Percentiles rank a stretch among this genome's conserved stretches.
These are phyloP conservation scores for Phymastichus coffea DNA, from an alignment of 1,140 invertebrate species.

Conservation along the genomic window DNA sequence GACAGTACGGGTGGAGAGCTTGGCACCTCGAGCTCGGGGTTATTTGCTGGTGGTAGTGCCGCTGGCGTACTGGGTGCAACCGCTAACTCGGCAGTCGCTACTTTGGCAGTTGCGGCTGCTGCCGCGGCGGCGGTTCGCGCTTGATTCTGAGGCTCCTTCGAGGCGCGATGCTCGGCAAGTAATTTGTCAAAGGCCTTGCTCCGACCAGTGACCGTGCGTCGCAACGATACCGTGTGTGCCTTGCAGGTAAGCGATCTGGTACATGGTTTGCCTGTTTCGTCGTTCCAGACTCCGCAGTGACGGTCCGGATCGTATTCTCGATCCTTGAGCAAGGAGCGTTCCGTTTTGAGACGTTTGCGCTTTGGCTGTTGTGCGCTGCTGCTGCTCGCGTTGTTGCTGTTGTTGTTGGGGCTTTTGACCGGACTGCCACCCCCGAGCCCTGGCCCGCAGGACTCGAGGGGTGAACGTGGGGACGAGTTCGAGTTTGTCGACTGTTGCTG, in stretches of 20 bases:
- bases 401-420: slow-evolving; percentile 48
- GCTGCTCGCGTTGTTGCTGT: no score
- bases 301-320: slow-evolving; percentile 79
- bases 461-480: slow-evolving; percentile 44
- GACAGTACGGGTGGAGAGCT: slow-evolving; percentile 53
- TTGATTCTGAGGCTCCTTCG: slow-evolving; percentile 59
- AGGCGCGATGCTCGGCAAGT: slow-evolving; percentile 73
- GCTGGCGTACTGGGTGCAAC: slow-evolving; percentile 32
- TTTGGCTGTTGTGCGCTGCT: slow-evolving; percentile 53
- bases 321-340: slow-evolving; percentile 64
- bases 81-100: slow-evolving; percentile 30
- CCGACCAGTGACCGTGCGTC: slow-evolving; percentile 72
- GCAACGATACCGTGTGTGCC: slow-evolving; percentile 74
- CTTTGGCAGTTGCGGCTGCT: slow-evolving; percentile 30
- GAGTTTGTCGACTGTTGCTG: slow-evolving; percentile 36
- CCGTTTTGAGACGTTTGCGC: slow-evolving; percentile 59
- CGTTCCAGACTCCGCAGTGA: slow-evolving; percentile 76
- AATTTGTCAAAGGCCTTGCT: slow-evolving; percentile 79
- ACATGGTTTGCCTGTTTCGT: slow-evolving; percentile 71
- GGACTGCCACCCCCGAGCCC: slow-evolving; percentile 30
- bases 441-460: slow-evolving; percentile 34
- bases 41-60: slow-evolving; percentile 28
- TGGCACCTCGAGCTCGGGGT: slow-evolving; percentile 42
- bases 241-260: slow-evolving; percentile 82
- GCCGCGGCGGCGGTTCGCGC: slow-evolving; percentile 43